Conservation (phyloP, 2,113 vertebrate species). For the Prochilodus magdalenae region DNA sequence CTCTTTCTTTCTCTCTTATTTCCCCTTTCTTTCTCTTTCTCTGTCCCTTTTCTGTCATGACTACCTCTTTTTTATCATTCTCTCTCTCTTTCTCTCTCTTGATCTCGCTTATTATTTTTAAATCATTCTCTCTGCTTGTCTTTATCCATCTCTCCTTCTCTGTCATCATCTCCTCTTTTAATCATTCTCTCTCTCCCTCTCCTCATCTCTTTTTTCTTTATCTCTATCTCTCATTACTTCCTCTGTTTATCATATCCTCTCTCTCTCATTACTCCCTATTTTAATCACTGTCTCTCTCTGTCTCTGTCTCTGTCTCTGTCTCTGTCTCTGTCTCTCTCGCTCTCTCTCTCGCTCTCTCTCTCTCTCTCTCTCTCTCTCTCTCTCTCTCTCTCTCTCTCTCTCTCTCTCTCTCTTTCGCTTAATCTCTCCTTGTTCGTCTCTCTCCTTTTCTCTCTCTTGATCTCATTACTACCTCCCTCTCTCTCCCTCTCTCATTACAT, state of each 20-base stretch:
- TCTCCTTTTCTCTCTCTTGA: neutral
- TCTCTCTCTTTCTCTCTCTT: too few relatives aligned
- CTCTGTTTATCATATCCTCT: neutral
- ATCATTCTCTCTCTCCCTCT: conserved; percentile 38
- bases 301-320: too few relatives aligned
- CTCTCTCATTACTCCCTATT: conserved; percentile 58
- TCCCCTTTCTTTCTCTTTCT: conserved; percentile 26
- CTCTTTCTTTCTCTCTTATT: conserved; percentile 54
- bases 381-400: neutral
- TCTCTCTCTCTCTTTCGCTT: neutral
- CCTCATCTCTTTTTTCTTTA: conserved; percentile 40
- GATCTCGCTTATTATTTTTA: too few relatives aligned
- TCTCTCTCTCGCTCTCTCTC: neutral
- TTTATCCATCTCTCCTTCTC: too few relatives aligned
- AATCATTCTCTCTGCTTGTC: too few relatives aligned
- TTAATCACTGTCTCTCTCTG: neutral
- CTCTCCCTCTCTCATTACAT: neutral
- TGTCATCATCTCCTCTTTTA: too few relatives aligned
- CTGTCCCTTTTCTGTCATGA: too few relatives aligned
- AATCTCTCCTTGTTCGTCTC: neutral
- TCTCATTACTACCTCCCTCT: neutral
- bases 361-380: too few relatives aligned
- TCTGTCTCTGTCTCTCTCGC: neutral
- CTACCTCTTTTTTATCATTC: too few relatives aligned
- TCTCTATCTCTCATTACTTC: too few relatives aligned